phyloP scores from a whole-genome alignment of 2,888 invertebrate genomes.

The Acleris literana region DNA sequence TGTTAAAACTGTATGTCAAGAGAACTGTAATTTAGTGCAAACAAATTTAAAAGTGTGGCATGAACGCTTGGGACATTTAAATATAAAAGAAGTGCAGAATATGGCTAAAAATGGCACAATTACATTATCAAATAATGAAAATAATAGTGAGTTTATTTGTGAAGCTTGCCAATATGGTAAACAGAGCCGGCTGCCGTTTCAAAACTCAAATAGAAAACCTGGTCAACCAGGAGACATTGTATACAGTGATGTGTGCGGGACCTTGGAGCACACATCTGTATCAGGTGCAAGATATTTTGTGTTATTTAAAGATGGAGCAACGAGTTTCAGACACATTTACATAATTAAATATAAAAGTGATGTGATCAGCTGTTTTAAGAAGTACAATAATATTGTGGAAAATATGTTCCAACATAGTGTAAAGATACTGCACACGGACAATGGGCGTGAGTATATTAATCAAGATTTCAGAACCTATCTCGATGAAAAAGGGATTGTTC shows the following conservation, averaged over 20 bases:
- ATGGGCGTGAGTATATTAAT: slow-evolving; percentile 40
- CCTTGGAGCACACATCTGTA: slow-evolving; percentile 36
- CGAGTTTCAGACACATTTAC: slow-evolving; percentile 39
- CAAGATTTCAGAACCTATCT: slow-evolving; percentile 40
- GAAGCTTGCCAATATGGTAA: slow-evolving; percentile 37
- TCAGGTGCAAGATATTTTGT: slow-evolving; percentile 41
- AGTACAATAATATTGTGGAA: slow-evolving; percentile 39
- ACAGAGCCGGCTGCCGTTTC: slow-evolving; percentile 26
- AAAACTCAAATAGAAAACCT: slow-evolving; percentile 27
- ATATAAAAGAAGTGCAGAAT: slow-evolving; percentile 39
- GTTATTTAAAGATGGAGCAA: slow-evolving; percentile 41
- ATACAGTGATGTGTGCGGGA: slow-evolving; percentile 42
- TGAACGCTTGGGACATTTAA: slow-evolving; percentile 41
- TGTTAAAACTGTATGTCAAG: slow-evolving; percentile 30
- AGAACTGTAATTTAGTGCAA: slow-evolving; percentile 33
- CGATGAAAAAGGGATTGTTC: slow-evolving; percentile 42
- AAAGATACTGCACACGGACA: slow-evolving; percentile 37
- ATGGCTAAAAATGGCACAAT: slow-evolving; percentile 39
- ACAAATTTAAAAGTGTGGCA: slow-evolving; percentile 36
- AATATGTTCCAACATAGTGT: slow-evolving; percentile 38
- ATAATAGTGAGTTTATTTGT: slow-evolving; percentile 36
- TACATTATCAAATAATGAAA: slow-evolving; percentile 12
- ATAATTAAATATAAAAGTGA: slow-evolving; percentile 42
- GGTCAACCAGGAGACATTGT: slow-evolving; percentile 22
- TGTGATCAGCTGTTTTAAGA: slow-evolving; percentile 35